Conservation (phyloP, 2,113 vertebrate genomes). For the Casuarius casuarius region DNA sequence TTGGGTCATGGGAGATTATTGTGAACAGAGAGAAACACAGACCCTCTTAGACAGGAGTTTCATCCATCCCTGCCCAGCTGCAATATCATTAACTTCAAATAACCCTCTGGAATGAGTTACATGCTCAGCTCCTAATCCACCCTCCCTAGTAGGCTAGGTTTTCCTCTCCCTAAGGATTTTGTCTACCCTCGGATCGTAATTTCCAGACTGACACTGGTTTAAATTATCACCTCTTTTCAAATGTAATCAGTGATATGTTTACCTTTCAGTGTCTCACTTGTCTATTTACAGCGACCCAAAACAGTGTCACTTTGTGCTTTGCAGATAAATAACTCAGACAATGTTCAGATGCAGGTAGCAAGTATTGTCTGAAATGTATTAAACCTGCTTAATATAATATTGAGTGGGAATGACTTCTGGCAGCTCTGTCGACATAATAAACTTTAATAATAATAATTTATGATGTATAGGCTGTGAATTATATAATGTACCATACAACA, state of each 20-base stretch:
- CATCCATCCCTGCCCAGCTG: neutral
- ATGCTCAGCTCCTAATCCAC: neutral
- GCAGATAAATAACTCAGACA: neutral
- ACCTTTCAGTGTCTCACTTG: neutral
- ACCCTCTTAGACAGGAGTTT: rapidly evolving
- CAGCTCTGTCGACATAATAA: conserved; percentile 7
- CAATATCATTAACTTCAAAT: neutral
- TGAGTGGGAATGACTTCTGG: neutral
- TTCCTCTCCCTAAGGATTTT: neutral
- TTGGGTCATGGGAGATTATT: neutral
- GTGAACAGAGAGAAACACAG: neutral
- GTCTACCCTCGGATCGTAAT: neutral
- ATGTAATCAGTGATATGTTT: neutral
- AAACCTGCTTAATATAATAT: neutral
- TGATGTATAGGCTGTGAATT: neutral
- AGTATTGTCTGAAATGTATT: neutral
- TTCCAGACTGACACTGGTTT: neutral
- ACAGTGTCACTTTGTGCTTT: neutral
- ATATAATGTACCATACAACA: neutral
- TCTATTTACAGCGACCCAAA: neutral
- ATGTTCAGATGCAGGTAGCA: neutral
- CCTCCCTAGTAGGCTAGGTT: neutral
- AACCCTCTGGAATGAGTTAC: neutral
- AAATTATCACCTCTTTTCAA: neutral
- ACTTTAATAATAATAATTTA: neutral